Evolutionary conservation across 2,113 vertebrate genomes (phyloP).

Genomic region (Ailurus styani): DNA sequence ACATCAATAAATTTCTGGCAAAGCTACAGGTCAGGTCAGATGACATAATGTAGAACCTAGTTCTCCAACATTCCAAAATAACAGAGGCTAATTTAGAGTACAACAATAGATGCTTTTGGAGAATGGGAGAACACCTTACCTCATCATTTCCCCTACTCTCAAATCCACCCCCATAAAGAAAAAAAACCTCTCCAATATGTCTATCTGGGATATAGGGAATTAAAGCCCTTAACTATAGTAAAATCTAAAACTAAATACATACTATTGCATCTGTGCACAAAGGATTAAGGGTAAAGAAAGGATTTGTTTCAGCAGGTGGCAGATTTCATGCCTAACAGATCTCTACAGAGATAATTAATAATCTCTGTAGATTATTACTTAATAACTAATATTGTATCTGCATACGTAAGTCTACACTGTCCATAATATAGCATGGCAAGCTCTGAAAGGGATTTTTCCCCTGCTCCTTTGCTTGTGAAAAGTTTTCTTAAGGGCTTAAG

Average conservation of each 20-base stretch:
- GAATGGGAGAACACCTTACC: not conserved
- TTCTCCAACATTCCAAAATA: not conserved
- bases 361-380: not conserved
- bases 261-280: not conserved
- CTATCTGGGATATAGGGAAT: not conserved
- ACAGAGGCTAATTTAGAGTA: not conserved
- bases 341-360: not conserved
- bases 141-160: not conserved
- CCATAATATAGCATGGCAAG: not conserved
- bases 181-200: not conserved
- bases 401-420: too few relatives aligned
- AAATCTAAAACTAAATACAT: not conserved
- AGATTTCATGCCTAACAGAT: not conserved
- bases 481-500: not conserved
- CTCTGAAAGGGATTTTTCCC: not conserved
- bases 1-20: not conserved
- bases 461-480: not conserved
- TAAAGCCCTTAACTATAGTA: not conserved
- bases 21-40: not conserved
- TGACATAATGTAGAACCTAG: not conserved
- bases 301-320: not conserved
- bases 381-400: not conserved
- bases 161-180: not conserved
- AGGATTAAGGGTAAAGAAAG: not conserved
- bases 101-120: too few relatives aligned